These are phyloP conservation scores for Drosophila atripex DNA, from an alignment of 2,888 invertebrate species.

Conservation along the genomic window DNA sequence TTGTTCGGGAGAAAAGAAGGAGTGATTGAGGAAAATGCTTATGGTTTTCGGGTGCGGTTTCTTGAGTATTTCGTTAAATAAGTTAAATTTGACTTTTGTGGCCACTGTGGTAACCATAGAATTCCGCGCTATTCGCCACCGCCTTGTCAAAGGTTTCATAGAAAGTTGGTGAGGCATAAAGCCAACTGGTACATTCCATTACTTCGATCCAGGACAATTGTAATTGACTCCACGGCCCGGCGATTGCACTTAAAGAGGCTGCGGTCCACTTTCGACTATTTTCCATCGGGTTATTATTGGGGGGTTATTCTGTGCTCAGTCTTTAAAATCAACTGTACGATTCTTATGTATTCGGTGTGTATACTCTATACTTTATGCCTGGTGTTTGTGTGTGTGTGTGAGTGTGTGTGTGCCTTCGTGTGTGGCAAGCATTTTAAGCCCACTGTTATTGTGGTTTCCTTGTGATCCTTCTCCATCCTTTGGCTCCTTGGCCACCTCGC, in stretches of 20 bases:
- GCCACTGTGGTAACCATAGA: slow-evolving; percentile 42
- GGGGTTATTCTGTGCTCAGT: slow-evolving; percentile 60
- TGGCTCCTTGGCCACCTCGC: slow-evolving; percentile 32
- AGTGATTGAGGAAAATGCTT: slow-evolving; percentile 16
- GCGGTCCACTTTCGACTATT: slow-evolving; percentile 25
- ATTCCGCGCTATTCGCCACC: slow-evolving; percentile 35
- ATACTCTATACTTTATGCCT: slow-evolving; percentile 45
- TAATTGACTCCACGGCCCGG: slow-evolving; percentile 13
- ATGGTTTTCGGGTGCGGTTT: slow-evolving; percentile 25
- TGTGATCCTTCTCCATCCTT: slow-evolving; percentile 27
- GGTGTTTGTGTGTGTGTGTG: slow-evolving; percentile 15
- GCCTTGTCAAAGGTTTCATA: slow-evolving; percentile 16
- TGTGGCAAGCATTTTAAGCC: slow-evolving; percentile 72
- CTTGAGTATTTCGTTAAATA: slow-evolving; percentile 68
- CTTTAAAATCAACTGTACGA: slow-evolving; percentile 72
- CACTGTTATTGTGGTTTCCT: slow-evolving; percentile 56
- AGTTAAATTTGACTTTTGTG: slow-evolving; percentile 67
- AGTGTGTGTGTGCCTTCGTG: slow-evolving; percentile 3
- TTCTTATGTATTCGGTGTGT: slow-evolving; percentile 61
- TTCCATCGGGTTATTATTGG: slow-evolving; percentile 11
- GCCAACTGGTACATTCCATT: neutral
- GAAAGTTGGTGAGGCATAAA: neutral
- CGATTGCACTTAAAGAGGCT: slow-evolving; percentile 9
- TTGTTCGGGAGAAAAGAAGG: slow-evolving; percentile 6
- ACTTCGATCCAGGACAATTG: slow-evolving; percentile 12